Percentiles rank a stretch among this genome's conserved stretches.
Evolutionary conservation across 2,888 invertebrate genomes (phyloP).

Genomic region (Drosophila percnosoma): DNA sequence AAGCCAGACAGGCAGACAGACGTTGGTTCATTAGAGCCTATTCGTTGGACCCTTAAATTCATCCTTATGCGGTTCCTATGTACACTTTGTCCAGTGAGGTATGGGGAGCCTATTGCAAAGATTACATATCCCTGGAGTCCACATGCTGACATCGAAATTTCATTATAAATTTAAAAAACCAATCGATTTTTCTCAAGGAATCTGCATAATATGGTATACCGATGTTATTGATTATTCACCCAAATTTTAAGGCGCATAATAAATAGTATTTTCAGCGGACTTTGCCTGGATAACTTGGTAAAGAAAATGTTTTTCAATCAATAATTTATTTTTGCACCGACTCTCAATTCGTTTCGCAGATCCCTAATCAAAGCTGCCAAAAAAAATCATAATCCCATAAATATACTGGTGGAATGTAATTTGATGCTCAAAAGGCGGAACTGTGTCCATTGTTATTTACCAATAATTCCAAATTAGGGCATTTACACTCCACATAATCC

Average conservation of each 20-base stretch:
- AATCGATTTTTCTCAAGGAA: background rate
- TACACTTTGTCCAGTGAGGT: background rate
- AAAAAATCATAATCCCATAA: background rate
- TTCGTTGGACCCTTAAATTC: constrained; percentile 5
- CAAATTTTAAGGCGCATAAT: background rate
- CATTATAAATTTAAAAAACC: background rate
- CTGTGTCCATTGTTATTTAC: background rate
- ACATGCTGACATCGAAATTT: background rate
- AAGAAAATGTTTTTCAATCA: background rate
- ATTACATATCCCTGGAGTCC: background rate
- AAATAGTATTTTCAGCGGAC: background rate
- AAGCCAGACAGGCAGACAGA: constrained; percentile 2
- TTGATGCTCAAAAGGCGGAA: background rate
- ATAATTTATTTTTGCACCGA: background rate
- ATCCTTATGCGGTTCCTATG: background rate
- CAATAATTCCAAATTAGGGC: too few relatives aligned
- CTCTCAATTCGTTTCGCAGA: background rate
- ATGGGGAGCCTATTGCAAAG: background rate
- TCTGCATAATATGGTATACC: background rate
- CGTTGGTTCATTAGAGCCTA: constrained; percentile 35
- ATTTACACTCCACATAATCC: background rate
- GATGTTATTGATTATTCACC: background rate
- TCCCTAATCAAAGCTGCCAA: background rate
- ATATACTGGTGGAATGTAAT: background rate
- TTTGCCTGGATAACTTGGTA: background rate